Evolutionary conservation across 1,140 invertebrate genomes (phyloP), one percentile per base, ranked within the genome.

Genomic region (Bombus haemorrhoidalis): DNA sequence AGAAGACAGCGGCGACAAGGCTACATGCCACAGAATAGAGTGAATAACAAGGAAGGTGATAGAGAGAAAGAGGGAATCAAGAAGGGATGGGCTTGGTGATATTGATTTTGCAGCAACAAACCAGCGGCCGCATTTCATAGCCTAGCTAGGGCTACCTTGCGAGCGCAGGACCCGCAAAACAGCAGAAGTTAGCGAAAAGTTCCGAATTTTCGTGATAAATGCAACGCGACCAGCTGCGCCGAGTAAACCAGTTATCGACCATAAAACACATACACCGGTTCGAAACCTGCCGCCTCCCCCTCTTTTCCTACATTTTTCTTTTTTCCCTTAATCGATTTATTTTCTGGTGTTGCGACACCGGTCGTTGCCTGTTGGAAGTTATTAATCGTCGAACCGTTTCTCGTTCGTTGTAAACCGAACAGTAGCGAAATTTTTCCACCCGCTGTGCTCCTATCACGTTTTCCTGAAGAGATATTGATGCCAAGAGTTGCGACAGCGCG

Each of bases 61-160:
- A 80, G 62, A 77, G 81, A 62, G 41, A 79, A 74, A 41, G 81
- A 37, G 64, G 43, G 53, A 68, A 74, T 18, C 43, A 73, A 77
- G 62, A 72, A 78, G 64, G 73, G 78, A 32, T 64, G 78, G 37
- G 53, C 73, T 34, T 28, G 64, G 64, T 74, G 83, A 91, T 91
- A 91, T 91, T 91, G 91, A 91, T 91, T 91, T 91, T 86, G 53
- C 91, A 91, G 89, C 91, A 91, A 91, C 90, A 91, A 91, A 91
- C 91, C 80, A 77, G 85, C 78, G 73, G 85, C 73, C 84, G 85
- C 87, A 90, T 91, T 91, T 91, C 89, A 85, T 90, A 89, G 72
- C 81, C 59, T 84, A 83, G 74, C 73, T 76, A 84, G 64, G 81
- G 78, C 28, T 68, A 43, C 64, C 82, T 69, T 75, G n/a, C 59